Evolutionary conservation across 2,797 vertebrate genomes (phyloP), one percentile per base, ranked within the genome.

Genomic region (Dallia pectoralis): DNA sequence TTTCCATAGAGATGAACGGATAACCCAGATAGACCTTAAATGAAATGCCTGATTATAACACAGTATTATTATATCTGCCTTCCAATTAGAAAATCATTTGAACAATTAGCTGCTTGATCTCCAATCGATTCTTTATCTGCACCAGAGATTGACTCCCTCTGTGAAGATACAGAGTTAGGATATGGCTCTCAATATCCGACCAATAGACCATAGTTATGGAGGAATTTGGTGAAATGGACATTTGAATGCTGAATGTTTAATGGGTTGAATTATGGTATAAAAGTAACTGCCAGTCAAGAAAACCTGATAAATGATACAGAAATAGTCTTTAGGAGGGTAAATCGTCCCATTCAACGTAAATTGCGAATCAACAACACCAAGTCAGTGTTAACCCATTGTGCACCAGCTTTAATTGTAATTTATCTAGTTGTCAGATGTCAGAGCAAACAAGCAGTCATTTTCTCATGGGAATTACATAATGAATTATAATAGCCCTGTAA

Each of bases 41-140:
- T 7, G 51, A 49, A 49, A 78, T n/a, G n/a, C n/a, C n/a, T n/a
- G 29, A 82, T 80, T 78, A 78, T 65, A 3, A 63, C 65, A 51
- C 49, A 65, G 75, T 82, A 72, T 75, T 79, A 73, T 72, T 74
- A 82, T 81, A 83, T 80, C 79, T 86, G 32, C 51, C 74, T 82
- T 77, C 74, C 74, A 78, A 79, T 79, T 75, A 82, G 76, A 72
- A 76, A 72, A 36, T 63, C 62, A 61, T 83, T 83, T 83, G 73
- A 33, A 74, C 62, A 77, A 78, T 83, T 81, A 81, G 69, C 69
- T 25, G 68, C 75, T 77, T 83, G 81, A 84, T 79, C 65, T 44
- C 80, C 66, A 72, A 69, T 51, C 72, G 67, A 68, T 79, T 77
- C 67, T 40, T 44, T 65, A 70, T 74, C 68, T 69, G 53, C 30